A percentile compares a stretch with the other conserved stretches of the same genome.
Evolutionary conservation across 2,888 invertebrate species (phyloP).

Genomic region (Adelphocoris suturalis): DNA sequence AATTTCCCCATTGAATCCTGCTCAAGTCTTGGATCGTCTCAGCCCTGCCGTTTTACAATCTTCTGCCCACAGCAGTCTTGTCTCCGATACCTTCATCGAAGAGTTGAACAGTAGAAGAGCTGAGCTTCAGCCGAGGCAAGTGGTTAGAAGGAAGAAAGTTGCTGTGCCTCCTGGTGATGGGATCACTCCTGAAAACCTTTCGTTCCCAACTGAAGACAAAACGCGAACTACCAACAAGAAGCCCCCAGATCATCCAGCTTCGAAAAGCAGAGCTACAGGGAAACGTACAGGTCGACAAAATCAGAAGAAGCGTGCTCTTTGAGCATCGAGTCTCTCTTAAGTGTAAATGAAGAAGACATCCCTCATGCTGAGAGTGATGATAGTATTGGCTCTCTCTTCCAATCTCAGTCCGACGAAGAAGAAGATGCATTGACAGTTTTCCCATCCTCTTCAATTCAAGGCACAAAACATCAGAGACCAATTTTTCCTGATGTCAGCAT

Average conservation of each 20-base stretch:
- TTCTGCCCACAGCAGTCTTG: not conserved
- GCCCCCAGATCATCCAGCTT: no score
- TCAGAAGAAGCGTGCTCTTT: no score
- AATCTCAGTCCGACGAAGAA: not conserved
- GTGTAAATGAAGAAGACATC: no score
- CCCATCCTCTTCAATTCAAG: not conserved
- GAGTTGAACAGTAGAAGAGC: not conserved
- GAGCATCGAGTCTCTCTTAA: no score
- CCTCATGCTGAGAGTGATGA: no score
- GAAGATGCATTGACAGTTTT: not conserved
- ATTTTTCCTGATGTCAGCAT: not conserved
- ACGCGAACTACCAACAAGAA: no score
- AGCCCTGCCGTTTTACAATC: not conserved
- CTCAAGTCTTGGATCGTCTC: not conserved
- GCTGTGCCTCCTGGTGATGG: not conserved
- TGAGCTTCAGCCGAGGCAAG: not conserved
- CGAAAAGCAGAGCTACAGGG: no score
- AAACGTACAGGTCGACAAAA: no score
- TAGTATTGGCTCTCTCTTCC: no score
- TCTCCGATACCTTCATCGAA: not conserved
- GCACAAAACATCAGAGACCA: not conserved
- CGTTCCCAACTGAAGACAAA: not conserved
- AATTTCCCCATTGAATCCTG: conserved; percentile 14
- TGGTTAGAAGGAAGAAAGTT: not conserved
- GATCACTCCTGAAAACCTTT: not conserved